Evolutionary conservation across 2,113 vertebrate species (phyloP).

Genomic region (Brachyhypopomus gauderio): DNA sequence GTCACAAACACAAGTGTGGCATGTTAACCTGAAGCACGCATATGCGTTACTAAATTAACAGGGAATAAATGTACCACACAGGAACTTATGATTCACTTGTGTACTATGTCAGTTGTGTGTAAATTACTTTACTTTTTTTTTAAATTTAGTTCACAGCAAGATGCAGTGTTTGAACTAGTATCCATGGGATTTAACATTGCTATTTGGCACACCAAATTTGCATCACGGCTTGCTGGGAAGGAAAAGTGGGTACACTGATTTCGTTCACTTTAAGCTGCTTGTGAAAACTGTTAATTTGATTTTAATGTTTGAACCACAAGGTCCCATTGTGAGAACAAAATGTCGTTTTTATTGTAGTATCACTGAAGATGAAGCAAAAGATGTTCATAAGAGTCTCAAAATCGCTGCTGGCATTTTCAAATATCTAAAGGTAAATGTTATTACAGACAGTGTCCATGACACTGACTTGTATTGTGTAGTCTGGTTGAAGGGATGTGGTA

Average conservation of each 20-base stretch:
- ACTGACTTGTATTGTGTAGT: too few species aligned
- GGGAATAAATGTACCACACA: too few species aligned
- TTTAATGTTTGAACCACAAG: not conserved
- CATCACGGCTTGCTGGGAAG: slow-evolving; percentile 92
- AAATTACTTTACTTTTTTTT: slow-evolving; percentile 24
- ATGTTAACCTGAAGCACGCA: not conserved
- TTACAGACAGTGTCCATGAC: not conserved
- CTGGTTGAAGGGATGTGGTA: too few species aligned
- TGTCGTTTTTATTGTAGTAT: slow-evolving; percentile 72
- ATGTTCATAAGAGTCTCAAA: slow-evolving; percentile 93
- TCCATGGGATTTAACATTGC: slow-evolving; percentile 97
- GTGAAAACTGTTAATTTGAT: not conserved
- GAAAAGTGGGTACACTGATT: slow-evolving; percentile 85
- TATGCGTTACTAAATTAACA: not conserved
- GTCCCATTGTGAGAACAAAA: not conserved
- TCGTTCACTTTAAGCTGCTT: not conserved
- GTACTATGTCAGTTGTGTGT: not conserved
- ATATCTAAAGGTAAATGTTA: slow-evolving; percentile 85
- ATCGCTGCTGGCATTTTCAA: slow-evolving; percentile 95
- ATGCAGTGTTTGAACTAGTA: slow-evolving; percentile 91
- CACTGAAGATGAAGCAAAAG: slow-evolving; percentile 95
- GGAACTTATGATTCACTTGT: not conserved
- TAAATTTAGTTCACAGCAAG: slow-evolving; percentile 87
- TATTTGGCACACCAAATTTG: slow-evolving; percentile 95
- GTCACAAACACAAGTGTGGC: not conserved